Percentiles rank a stretch among this genome's conserved stretches.
phyloP scores from a whole-genome alignment of 2,113 vertebrate species.

The Theristicus caerulescens region DNA sequence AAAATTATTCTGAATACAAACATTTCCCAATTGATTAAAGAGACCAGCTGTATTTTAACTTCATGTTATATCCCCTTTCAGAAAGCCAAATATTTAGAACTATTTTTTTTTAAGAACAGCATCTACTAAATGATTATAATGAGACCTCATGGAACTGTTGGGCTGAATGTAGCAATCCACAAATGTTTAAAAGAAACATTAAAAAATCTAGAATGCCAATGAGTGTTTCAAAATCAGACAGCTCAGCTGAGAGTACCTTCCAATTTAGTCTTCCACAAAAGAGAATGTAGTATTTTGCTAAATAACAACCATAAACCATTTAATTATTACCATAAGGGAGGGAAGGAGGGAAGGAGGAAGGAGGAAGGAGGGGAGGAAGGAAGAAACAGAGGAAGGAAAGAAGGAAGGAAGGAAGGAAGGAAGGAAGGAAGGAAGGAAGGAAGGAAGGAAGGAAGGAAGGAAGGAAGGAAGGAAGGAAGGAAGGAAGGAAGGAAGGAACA shows the following conservation, averaged over 20 bases:
- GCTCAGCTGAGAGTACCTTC: background rate
- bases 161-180: background rate
- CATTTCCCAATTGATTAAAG: background rate
- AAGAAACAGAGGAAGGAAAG: too few species aligned
- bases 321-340: background rate
- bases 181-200: background rate
- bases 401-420: too few species aligned
- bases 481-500: too few species aligned
- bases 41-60: background rate
- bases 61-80: background rate
- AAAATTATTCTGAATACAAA: background rate
- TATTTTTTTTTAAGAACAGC: background rate
- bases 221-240: background rate
- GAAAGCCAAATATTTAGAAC: background rate
- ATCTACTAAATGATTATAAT: background rate
- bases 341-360: background rate
- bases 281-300: background rate
- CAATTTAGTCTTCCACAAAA: background rate
- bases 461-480: rapidly evolving
- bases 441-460: rapidly evolving
- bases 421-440: rapidly evolving
- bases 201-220: background rate
- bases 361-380: too few species aligned
- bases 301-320: background rate
- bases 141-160: background rate